Percentiles rank a stretch among this genome's conserved stretches.
Conservation (phyloP, 2,113 vertebrate genomes). For the Crotophaga sulcirostris region DNA sequence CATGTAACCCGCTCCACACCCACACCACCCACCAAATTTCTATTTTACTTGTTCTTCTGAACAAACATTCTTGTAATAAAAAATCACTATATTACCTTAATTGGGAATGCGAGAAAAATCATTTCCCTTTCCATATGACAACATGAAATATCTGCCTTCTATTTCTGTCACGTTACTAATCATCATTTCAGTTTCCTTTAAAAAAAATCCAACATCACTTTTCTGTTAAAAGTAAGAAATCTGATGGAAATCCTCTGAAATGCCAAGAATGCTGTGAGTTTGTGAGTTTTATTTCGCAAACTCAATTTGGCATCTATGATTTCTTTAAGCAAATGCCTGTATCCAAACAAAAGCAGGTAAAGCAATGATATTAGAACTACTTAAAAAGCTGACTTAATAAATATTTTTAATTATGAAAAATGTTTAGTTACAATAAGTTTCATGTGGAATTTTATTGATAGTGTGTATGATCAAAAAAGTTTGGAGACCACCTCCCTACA, state of each 20-base stretch:
- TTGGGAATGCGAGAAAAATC: neutral
- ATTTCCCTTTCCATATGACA: neutral
- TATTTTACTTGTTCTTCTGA: neutral
- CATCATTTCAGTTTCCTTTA: neutral
- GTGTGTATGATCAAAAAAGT: neutral
- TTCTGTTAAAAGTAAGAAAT: neutral
- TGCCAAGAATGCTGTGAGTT: neutral
- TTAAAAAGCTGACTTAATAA: neutral
- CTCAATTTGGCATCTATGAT: neutral
- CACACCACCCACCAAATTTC: neutral
- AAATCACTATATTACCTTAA: neutral
- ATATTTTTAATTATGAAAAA: neutral
- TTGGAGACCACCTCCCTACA: neutral
- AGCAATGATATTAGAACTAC: neutral
- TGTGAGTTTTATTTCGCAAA: neutral
- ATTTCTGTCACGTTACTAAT: neutral
- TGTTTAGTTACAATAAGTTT: neutral
- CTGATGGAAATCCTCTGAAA: neutral
- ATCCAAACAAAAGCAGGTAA: neutral
- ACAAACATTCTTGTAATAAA: constrained; percentile 5
- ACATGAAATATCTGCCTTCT: neutral
- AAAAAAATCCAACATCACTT: neutral
- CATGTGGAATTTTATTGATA: neutral
- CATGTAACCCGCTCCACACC: neutral
- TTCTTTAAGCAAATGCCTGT: neutral